Evolutionary conservation across 37 sponge, comb jelly and placozoan species (phyloP), one percentile per base, ranked within the genome.

Genomic region (Beroe ovata): DNA sequence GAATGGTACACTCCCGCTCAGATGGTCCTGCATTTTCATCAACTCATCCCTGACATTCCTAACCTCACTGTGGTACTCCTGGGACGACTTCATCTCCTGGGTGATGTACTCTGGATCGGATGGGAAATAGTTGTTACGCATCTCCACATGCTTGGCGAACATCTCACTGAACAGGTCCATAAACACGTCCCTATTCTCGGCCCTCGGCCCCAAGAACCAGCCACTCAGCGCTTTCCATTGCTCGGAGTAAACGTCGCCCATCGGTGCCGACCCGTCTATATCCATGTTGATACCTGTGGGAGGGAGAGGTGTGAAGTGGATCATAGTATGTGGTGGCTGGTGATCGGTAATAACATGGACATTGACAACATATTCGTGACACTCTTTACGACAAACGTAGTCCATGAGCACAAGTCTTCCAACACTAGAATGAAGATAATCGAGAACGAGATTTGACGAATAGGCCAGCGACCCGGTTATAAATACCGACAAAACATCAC

Each of bases 51-150:
- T 60, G 38, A 89, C 21, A 26, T 61, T 34, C 25, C 4, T 38
- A n/a, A 60, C 60, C 39, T 60, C 89, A 29, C 2, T 29, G 11
- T 59, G 41, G 64, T 89, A 89, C 3, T 29, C 64, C 21, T 60
- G 60, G 32, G 61, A 39, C 1, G 60, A 38, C 89, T 64, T 89
- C 41, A 89, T 47, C 36, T 11, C 35, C 33, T 23, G 64, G 14
- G 89, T 89, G 35, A 89, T 89, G 89, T 89, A 89, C 21, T 60
- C 89, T 2, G 89, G 89, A 22, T 89, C 89, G 30, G 60, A 25
- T 2, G 60, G 60, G 38, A 60, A 60, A 64, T 89, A 89, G 62
- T 89, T 26, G 60, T 60, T 59, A 8, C 89, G 8, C 32, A 89
- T 32, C 35, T 28, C 29, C 20, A 60, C 89, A 58, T 89, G 89